These are phyloP conservation scores for Meteorus sp. DNA, from an alignment of 1,140 invertebrate genomes.

Conservation along the genomic window DNA sequence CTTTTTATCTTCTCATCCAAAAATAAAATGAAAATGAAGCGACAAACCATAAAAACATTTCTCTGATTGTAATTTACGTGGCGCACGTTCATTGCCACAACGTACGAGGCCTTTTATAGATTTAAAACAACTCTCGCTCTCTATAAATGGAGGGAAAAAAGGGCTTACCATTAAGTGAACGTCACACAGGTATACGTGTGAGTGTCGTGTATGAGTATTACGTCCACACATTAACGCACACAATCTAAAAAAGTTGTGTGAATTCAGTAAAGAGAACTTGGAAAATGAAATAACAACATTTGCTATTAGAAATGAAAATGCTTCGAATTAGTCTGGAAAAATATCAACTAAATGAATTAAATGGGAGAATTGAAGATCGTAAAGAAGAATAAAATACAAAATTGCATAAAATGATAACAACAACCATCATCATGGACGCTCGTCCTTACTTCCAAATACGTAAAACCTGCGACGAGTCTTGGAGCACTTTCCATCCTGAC, in stretches of 20 bases:
- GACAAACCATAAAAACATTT: too few species aligned
- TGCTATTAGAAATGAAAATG: not conserved
- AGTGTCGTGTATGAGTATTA: too few species aligned
- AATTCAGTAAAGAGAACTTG: too few species aligned
- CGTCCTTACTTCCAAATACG: conserved; percentile 50
- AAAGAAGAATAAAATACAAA: conserved; percentile 16
- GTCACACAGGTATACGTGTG: too few species aligned
- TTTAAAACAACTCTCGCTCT: conserved; percentile 11
- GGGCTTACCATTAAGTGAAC: not conserved
- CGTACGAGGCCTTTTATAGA: conserved; percentile 14
- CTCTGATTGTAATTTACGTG: conserved; percentile 3
- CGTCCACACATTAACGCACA: too few species aligned
- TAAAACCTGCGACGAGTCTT: conserved; percentile 43
- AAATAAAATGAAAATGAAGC: too few species aligned
- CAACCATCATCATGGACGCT: conserved; percentile 47
- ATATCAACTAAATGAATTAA: conserved; percentile 22
- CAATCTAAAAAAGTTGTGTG: too few species aligned
- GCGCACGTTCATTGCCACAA: conserved; percentile 19
- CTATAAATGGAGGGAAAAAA: conserved; percentile 8
- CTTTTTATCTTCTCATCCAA: too few species aligned
- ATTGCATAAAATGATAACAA: conserved; percentile 35
- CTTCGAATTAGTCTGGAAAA: not conserved
- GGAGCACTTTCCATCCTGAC: conserved; percentile 53
- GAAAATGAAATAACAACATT: not conserved
- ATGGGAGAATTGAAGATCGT: too few species aligned